Conservation (phyloP, 1,140 invertebrate species). For the Diuraphis noxia region DNA sequence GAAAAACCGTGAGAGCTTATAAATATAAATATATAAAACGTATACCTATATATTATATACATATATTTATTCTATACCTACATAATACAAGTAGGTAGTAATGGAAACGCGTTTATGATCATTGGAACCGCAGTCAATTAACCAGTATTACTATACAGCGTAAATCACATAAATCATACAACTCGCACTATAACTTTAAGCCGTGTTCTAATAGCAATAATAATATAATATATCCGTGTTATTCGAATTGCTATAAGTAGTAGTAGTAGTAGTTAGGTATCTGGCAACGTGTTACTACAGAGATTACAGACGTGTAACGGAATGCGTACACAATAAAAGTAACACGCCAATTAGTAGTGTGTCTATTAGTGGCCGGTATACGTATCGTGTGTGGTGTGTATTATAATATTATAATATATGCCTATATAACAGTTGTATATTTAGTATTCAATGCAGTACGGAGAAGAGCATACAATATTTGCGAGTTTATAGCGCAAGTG, state of each 20-base stretch:
- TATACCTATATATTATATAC: background rate
- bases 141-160: background rate
- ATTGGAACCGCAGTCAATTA: constrained; percentile 50
- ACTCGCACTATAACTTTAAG: constrained; percentile 18
- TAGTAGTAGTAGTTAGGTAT: too few species aligned
- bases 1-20: background rate
- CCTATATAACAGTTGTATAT: background rate
- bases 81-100: background rate
- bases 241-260: background rate
- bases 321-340: constrained; percentile 40
- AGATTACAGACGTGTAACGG: constrained; percentile 48
- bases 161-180: constrained; percentile 48
- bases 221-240: constrained; percentile 21
- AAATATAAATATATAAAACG: background rate
- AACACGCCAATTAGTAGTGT: constrained; percentile 49
- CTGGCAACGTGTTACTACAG: background rate
- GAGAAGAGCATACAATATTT: background rate
- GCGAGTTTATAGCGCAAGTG: background rate
- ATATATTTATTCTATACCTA: too few species aligned
- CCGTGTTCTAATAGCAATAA: constrained; percentile 13
- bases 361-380: constrained; percentile 25
- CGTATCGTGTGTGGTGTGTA: background rate
- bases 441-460: background rate
- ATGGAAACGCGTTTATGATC: constrained; percentile 15
- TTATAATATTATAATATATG: background rate